phyloP scores from a whole-genome alignment of 1,140 invertebrate species.

The Bradysia coprophila region DNA sequence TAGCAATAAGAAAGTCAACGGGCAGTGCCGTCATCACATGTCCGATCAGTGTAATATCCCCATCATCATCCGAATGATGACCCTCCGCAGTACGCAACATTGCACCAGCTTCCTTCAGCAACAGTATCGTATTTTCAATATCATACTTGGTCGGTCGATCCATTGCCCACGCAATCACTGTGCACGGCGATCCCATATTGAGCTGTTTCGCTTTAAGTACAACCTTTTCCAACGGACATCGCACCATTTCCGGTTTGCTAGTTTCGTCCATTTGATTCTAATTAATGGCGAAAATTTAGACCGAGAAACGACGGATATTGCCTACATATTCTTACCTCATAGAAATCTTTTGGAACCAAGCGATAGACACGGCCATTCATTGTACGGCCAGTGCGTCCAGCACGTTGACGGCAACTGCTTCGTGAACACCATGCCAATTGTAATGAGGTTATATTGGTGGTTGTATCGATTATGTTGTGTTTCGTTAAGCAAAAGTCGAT shows the following conservation, averaged over 20 bases:
- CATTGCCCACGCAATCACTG: slow-evolving; percentile 64
- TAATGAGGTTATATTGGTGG: slow-evolving; percentile 62
- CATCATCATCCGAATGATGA: slow-evolving; percentile 43
- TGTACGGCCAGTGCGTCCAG: slow-evolving; percentile 76
- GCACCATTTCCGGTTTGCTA: slow-evolving; percentile 52
- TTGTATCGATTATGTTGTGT: slow-evolving; percentile 46
- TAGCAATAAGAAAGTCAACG: slow-evolving; percentile 60
- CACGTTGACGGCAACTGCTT: slow-evolving; percentile 74
- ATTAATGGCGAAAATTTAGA: too few species aligned
- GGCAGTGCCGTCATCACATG: slow-evolving; percentile 65
- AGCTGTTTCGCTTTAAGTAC: slow-evolving; percentile 73
- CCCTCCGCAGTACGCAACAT: slow-evolving; percentile 38
- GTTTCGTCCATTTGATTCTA: slow-evolving; percentile 32
- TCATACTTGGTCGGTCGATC: slow-evolving; percentile 73
- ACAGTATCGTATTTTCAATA: slow-evolving; percentile 59
- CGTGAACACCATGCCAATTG: slow-evolving; percentile 76
- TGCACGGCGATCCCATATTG: slow-evolving; percentile 65
- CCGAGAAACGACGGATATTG: too few species aligned
- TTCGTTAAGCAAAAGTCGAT: slow-evolving; percentile 94
- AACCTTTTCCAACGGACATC: slow-evolving; percentile 63
- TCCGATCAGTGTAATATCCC: slow-evolving; percentile 80
- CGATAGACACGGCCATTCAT: slow-evolving; percentile 73
- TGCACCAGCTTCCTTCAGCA: slow-evolving; percentile 71
- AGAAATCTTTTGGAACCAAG: slow-evolving; percentile 57
- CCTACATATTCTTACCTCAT: too few species aligned